These are phyloP conservation scores for Microcebus tavaratra DNA, from an alignment of 2,113 vertebrate species.

Conservation along the genomic window DNA sequence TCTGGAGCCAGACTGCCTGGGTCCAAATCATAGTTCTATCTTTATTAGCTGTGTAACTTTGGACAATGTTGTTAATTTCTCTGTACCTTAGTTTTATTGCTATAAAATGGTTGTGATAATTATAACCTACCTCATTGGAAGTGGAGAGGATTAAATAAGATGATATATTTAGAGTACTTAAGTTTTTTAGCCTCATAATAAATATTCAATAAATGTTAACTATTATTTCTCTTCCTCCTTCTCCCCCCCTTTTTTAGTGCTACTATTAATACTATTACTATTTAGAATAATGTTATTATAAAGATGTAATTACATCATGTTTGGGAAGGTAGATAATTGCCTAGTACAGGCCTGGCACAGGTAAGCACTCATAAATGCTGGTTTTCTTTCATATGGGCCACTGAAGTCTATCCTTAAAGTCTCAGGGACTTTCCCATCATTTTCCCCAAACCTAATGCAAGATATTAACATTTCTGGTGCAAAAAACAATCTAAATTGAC, in stretches of 20 bases:
- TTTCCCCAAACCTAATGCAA: background rate
- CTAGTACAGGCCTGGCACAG: background rate
- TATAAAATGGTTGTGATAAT: conserved; percentile 8
- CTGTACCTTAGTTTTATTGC: background rate
- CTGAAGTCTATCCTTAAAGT: background rate
- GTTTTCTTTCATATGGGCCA: background rate
- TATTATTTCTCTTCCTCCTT: background rate
- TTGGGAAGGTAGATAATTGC: background rate
- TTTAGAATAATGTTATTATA: conserved; percentile 16
- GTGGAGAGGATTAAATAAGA: conserved; percentile 20
- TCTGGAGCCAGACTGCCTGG: background rate
- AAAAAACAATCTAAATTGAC: background rate
- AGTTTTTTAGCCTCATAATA: background rate
- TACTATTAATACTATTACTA: background rate
- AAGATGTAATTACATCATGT: background rate
- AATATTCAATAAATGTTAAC: conserved; percentile 22
- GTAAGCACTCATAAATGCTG: background rate
- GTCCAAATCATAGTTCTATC: background rate
- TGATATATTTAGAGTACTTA: conserved; percentile 35
- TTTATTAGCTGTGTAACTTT: background rate
- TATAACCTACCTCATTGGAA: conserved; percentile 8
- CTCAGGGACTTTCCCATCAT: background rate
- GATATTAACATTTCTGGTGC: background rate
- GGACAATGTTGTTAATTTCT: background rate
- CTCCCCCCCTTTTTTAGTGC: background rate